Evolutionary conservation across 2,888 invertebrate species (phyloP), one percentile per base, ranked within the genome.

Genomic region (Oligia strigilis): DNA sequence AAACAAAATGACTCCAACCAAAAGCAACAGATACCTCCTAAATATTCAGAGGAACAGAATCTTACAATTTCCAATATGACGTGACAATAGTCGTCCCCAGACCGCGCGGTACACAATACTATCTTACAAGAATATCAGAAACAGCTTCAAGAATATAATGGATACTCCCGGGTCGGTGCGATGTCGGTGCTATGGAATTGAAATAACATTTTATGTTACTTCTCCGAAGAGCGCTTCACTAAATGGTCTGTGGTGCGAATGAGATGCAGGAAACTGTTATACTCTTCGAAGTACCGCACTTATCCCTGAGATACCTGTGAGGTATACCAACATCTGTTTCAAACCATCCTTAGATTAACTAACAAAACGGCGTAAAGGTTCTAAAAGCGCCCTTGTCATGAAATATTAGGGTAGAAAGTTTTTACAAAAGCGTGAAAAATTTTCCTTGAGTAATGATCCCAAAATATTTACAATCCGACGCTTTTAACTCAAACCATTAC

Each of bases 401-500:
- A 80, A 66, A 79, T 58, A 79, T 79, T 55, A 46, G 1, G 29
- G 23, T 23, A 4, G 6, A 81, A 80, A 77, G 46, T 72, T 82
- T 77, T 69, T 43, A 82, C 49, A 67, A 82, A 82, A 72, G 55
- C 62, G 17, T 40, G 29, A 46, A 72, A 74, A 19, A 71, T 65
- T 69, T 76, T 49, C 46, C 29, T 73, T 60, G 14, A 66, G 29
- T 66, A 55, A 82, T 72, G 72, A 60, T 49, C 64, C 66, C 69
- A 73, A 70, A 83, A 84, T 72, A 73, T 85, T 77, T 78, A 85
- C 72, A 70, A 78, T n/a, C 46, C 62, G 72, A 79, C 49, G 81
- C 84, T 82, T 83, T 82, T 84, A 78, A 78, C 83, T 82, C 77
- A 40, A 64, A 62, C 80, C 85, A 67, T 78, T 29, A 69, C 67